phyloP scores from a whole-genome alignment of 2,888 invertebrate genomes.

The Marasmarcha lunaedactyla region DNA sequence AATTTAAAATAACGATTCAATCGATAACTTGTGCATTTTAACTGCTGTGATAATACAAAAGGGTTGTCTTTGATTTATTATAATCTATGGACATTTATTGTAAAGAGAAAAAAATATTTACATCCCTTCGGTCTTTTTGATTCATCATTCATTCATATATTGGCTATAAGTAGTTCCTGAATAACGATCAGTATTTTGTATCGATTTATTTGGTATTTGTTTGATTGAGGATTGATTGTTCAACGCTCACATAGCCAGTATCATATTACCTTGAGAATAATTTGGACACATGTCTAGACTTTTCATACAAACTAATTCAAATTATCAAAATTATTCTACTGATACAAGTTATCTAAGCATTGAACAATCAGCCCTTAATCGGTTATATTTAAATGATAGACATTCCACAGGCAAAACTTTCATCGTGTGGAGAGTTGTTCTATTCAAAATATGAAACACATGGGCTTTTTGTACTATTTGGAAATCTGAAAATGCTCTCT shows the following conservation, averaged over 20 bases:
- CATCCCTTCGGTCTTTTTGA: constrained; percentile 2
- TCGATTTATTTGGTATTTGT: constrained; percentile 24
- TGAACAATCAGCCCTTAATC: no score
- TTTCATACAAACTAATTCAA: no score
- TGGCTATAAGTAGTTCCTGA: constrained; percentile 46
- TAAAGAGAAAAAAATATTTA: background rate
- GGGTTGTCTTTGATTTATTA: constrained; percentile 55
- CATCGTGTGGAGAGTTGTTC: no score
- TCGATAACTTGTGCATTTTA: constrained; percentile 50
- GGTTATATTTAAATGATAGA: constrained; percentile 1
- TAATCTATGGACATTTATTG: constrained; percentile 18
- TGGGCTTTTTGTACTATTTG: no score
- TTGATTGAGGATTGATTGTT: constrained; percentile 8
- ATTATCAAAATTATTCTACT: no score
- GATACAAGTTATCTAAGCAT: no score
- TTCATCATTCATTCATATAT: constrained; percentile 10
- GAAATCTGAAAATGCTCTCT: no score
- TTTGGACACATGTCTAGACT: no score
- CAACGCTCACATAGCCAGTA: constrained; percentile 4
- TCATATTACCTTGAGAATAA: constrained; percentile 8
- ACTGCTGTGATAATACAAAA: constrained; percentile 60
- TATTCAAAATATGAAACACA: background rate
- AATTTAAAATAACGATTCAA: constrained; percentile 26
- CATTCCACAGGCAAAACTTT: constrained; percentile 27
- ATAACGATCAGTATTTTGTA: constrained; percentile 62